Evolutionary conservation across 2,113 vertebrate species (phyloP).

Genomic region (Mionectes macconnelli): DNA sequence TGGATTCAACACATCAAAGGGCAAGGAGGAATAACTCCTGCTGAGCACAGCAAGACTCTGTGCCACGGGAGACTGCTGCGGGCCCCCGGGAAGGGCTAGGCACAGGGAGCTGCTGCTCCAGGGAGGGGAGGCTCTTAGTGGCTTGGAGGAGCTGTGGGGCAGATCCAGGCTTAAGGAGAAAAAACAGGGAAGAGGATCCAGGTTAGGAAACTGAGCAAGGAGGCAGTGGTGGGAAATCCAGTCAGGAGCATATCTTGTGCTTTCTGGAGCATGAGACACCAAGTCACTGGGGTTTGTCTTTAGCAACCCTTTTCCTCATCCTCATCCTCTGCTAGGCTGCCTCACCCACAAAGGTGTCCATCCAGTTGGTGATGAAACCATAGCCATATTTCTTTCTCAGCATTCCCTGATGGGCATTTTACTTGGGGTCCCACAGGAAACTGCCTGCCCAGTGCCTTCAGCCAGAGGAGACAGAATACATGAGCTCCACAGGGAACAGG

Average conservation of each 20-base stretch:
- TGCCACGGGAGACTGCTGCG: neutral
- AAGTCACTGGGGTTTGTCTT: neutral
- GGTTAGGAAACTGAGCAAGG: neutral
- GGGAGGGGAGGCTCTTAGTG: rapidly evolving
- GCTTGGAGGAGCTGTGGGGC: rapidly evolving
- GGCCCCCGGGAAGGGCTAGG: neutral
- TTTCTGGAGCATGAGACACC: neutral
- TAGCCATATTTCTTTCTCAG: rapidly evolving
- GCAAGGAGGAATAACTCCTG: neutral
- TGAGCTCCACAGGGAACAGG: neutral
- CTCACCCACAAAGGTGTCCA: neutral
- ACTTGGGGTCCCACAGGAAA: rapidly evolving
- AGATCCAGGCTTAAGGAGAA: neutral
- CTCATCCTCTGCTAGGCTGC: neutral
- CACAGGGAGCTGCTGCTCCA: rapidly evolving
- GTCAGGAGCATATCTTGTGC: neutral
- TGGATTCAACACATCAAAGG: conserved; percentile 26
- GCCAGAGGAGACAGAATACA: neutral
- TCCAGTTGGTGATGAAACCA: neutral
- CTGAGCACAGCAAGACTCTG: neutral
- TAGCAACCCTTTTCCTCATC: neutral
- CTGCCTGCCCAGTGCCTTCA: neutral
- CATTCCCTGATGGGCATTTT: neutral
- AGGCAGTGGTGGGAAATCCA: neutral
- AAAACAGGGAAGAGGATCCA: neutral